Evolutionary conservation across 2,797 vertebrate species (phyloP), one percentile per base, ranked within the genome.

Genomic region (Kryptolebias ocellatus): DNA sequence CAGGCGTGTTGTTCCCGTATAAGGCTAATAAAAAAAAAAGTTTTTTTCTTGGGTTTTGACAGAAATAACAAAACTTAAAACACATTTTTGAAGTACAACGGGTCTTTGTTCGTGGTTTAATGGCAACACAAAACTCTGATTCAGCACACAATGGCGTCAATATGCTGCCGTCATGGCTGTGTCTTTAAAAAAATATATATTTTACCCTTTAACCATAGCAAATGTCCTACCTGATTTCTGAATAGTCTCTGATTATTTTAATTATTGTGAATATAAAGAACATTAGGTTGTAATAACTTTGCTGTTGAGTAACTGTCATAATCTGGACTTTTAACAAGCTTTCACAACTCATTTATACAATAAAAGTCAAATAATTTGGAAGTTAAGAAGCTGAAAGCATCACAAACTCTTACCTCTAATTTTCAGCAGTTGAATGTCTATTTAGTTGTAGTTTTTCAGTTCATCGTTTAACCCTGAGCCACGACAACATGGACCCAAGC

Each of bases 361-460:
- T 16, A 4, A 57, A 64, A 45, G 20, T 16, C 20, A 11, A 15
- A 6, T 17, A 1, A 10, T 10, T 10, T 34, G 31, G 31, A 34
- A 1, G 31, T 34, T 34, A 39, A 10, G 11, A 39, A 10, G 10
- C 37, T 39, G 37, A 9, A 49, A 18, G 1, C 17, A 20, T 49
- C 49, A 50, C 3, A 20, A 11, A 1, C 20, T 51, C 76, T 85
- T 85, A 90, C 89, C 87, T 73, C 42, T 46, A 4, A 18, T 18
- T 31, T 66, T 29, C 20, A 46, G 2, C 34, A 44, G 31, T 17
- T 60, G 15, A 64, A 58, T 31, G 15, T 24, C 7, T 50, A 8
- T 58, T 68, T 10, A 39, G 55, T 17, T 44, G 24, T 60, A 72
- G 6, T 28, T 5, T 57, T 15, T 42, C 44, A 24, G 17, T 39